Evolutionary conservation across 2,888 invertebrate genomes (phyloP).

Genomic region (Drosophila anomalata): DNA sequence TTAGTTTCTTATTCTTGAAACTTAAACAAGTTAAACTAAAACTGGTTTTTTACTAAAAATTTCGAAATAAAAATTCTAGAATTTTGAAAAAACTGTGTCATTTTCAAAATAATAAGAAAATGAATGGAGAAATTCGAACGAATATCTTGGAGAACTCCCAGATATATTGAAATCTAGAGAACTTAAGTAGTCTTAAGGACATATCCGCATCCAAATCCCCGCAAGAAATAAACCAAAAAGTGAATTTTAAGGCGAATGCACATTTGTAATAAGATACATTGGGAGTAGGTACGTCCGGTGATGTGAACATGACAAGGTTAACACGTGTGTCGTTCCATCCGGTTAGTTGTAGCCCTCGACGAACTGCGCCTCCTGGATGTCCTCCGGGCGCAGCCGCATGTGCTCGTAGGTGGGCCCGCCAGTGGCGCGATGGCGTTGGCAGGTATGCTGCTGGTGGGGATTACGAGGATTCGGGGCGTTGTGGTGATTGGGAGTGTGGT

Average conservation of each 20-base stretch:
- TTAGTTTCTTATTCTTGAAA: too few species aligned
- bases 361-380: conserved; percentile 35
- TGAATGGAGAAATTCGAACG: too few species aligned
- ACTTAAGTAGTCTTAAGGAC: too few species aligned
- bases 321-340: background rate
- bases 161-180: background rate
- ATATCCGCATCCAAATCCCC: background rate
- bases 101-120: too few species aligned
- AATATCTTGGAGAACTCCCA: too few species aligned
- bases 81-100: too few species aligned
- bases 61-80: too few species aligned
- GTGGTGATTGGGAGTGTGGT: background rate
- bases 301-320: background rate
- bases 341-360: background rate
- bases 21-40: too few species aligned
- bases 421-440: background rate
- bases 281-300: background rate
- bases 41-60: too few species aligned
- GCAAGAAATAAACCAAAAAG: background rate
- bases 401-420: background rate
- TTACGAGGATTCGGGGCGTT: background rate
- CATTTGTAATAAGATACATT: background rate
- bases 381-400: conserved; percentile 19
- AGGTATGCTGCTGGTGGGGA: background rate
- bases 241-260: conserved; percentile 1